Percentiles rank a stretch among this genome's conserved stretches.
Evolutionary conservation across 2,113 vertebrate species (phyloP).

Genomic region (Gasterosteus aculeatus): DNA sequence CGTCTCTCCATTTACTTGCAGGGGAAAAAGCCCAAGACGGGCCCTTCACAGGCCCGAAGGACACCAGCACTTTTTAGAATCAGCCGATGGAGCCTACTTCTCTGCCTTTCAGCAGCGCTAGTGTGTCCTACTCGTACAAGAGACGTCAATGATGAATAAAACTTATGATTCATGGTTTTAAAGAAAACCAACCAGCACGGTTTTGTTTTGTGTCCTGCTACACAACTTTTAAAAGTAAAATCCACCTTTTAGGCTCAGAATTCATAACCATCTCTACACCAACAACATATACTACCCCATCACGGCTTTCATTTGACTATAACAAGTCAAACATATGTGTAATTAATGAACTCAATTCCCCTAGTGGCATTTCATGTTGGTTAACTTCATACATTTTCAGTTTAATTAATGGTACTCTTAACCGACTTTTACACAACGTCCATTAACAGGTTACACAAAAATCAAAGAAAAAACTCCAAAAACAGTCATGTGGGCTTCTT

Average conservation of each 20-base stretch:
- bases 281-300: neutral
- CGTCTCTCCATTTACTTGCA: slow-evolving; percentile 75
- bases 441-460: neutral
- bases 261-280: neutral
- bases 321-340: no score
- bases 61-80: slow-evolving; percentile 74
- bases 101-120: slow-evolving; percentile 14
- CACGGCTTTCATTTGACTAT: neutral
- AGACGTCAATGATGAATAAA: slow-evolving; percentile 34
- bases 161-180: neutral
- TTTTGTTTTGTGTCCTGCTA: slow-evolving; percentile 30
- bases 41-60: slow-evolving; percentile 75
- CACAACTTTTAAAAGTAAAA: slow-evolving; percentile 15
- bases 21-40: slow-evolving; percentile 75
- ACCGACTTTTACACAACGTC: neutral
- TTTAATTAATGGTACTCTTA: neutral
- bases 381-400: neutral
- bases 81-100: slow-evolving; percentile 67
- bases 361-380: no score
- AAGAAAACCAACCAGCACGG: slow-evolving; percentile 30
- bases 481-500: neutral
- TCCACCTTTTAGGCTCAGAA: neutral
- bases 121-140: slow-evolving; percentile 44
- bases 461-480: neutral
- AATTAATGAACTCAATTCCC: no score